A percentile compares a stretch with the other conserved stretches of the same genome.
Conservation (phyloP, 2,888 invertebrate genomes). For the Nephrotoma guestfalica region DNA sequence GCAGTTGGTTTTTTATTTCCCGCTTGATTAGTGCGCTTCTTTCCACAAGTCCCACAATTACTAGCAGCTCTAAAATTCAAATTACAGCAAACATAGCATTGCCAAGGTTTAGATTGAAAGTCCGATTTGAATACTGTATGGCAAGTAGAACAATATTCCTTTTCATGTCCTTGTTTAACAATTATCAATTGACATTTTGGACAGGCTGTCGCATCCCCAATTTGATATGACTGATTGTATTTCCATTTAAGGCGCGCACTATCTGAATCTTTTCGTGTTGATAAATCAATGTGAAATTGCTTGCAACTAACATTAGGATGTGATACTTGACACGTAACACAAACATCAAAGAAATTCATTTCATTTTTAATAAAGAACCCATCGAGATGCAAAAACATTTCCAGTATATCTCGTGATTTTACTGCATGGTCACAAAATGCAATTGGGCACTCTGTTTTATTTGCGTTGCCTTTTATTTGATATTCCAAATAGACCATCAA, state of each 20-base stretch:
- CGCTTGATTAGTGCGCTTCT: neutral
- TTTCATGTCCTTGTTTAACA: neutral
- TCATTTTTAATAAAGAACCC: neutral
- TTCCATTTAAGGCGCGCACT: neutral
- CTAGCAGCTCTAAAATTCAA: neutral
- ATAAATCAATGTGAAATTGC: neutral
- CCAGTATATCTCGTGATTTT: neutral
- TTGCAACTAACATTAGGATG: neutral
- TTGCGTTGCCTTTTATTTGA: neutral
- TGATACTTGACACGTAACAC: neutral
- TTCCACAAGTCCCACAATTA: neutral
- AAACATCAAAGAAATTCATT: neutral
- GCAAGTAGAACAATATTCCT: neutral
- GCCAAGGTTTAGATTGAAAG: neutral
- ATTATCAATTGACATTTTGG: neutral
- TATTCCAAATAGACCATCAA: neutral
- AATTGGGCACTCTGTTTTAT: neutral
- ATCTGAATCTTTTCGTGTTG: neutral
- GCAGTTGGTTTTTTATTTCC: neutral
- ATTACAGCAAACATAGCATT: neutral
- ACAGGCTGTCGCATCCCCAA: neutral
- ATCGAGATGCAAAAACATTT: neutral
- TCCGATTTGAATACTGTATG: neutral
- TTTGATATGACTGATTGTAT: neutral
- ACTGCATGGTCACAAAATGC: neutral